Conservation (phyloP, 2,888 invertebrate genomes). For the Dicroscelio sp. region DNA sequence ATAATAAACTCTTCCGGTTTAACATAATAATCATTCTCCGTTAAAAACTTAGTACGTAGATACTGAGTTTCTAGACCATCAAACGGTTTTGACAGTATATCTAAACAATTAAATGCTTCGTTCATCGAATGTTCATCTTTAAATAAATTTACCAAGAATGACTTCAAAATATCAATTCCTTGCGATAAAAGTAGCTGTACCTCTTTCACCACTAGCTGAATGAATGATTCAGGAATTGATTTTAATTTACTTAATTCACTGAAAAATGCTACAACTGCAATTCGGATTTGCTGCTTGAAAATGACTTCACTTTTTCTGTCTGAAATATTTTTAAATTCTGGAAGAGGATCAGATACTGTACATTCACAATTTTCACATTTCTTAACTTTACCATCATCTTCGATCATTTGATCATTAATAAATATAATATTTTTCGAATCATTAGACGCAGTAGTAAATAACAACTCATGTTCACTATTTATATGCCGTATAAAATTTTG, state of each 20-base stretch:
- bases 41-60: background rate
- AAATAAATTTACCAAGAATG: background rate
- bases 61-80: background rate
- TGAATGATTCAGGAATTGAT: background rate
- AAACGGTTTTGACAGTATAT: background rate
- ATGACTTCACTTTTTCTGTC: background rate
- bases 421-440: background rate
- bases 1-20: conserved; percentile 25
- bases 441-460: background rate
- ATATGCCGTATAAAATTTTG: conserved; percentile 14
- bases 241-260: background rate
- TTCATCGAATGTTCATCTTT: background rate
- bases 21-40: conserved; percentile 23
- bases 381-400: background rate
- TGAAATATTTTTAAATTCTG: background rate
- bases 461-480: background rate
- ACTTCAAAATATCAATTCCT: background rate
- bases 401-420: background rate
- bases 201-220: conserved; percentile 7
- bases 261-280: background rate
- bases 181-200: background rate
- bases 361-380: background rate
- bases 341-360: background rate
- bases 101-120: background rate
- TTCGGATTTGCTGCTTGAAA: background rate